Conservation (phyloP, 2,113 vertebrate species). For the Dicrurus megarhynchus region DNA sequence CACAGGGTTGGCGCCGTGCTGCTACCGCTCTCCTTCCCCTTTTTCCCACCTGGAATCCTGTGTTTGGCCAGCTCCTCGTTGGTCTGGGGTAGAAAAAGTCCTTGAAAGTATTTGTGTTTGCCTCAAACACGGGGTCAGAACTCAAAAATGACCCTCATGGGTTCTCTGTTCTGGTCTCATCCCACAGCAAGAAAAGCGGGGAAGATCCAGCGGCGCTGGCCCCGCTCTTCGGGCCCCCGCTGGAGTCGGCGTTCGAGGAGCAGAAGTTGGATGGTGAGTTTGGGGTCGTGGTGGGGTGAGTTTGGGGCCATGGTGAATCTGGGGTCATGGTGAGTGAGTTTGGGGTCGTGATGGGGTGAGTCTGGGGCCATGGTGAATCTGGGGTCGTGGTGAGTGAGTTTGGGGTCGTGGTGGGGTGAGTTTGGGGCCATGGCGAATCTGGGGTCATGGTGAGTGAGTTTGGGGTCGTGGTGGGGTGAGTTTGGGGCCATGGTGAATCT, state of each 20-base stretch:
- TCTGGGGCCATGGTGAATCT: too few relatives aligned
- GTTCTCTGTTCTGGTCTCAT: neutral
- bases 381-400: too few relatives aligned
- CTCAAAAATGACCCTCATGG: fast-evolving
- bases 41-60: fast-evolving
- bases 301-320: fast-evolving
- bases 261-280: constrained; percentile 86
- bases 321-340: fast-evolving
- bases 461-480: neutral
- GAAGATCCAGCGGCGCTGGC: constrained; percentile 76
- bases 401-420: neutral
- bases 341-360: neutral
- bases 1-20: fast-evolving
- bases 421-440: neutral
- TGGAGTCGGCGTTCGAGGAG: constrained; percentile 87
- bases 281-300: neutral
- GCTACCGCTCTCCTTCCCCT: fast-evolving
- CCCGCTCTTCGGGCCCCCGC: constrained; percentile 85
- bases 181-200: constrained; percentile 74
- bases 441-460: too few relatives aligned
- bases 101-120: fast-evolving
- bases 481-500: constrained; percentile 76
- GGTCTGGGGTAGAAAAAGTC: fast-evolving
- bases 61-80: fast-evolving
- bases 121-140: fast-evolving